Base-by-base conservation (phyloP, 2,888 invertebrate species). In the Drosophila mimica region DNA sequence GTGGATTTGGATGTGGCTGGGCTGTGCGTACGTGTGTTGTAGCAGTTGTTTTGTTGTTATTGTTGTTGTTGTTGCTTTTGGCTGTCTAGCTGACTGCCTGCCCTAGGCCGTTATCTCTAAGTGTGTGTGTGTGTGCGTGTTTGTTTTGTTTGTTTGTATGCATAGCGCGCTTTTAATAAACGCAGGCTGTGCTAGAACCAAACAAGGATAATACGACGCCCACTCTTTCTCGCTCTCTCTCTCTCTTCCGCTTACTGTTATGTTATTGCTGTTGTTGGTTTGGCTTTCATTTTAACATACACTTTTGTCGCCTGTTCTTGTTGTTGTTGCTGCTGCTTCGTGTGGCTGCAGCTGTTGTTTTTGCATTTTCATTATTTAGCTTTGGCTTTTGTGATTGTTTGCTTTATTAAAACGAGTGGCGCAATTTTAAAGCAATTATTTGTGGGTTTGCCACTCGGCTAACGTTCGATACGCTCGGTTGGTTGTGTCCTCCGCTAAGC, bases 351-450 rank as follows among this genome's bases (percentile, higher is more conserved):
- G 73, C 58, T 68, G 62, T 63, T 70, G 61, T 62, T 76, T 70
- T 76, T 62, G 56, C 49, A 60, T 72, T 76, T 72, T 48, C 62
- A 59, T 66, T 64, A 59, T 63, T 59, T 52, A 30, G 34, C 34
- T 57, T 53, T 31, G 52, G 58, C 40, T 67, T 74, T 78, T 74
- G 81, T 78, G 57, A 74, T 72, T 63, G 46, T 25, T 25, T 46
- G 79, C 68, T 81, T 89, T 88, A 83, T 91, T 91, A 87, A 91
- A 88, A 86, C 83, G 90, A 91, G 89, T 91, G 88, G 89, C 70
- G 91, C 89, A 83, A 88, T 91, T 91, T 91, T 88, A 81, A 88
- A 90, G 84, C 86, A 91, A 91, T 91, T 90, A 91, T 83, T 69
- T 76, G 69, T 65, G 67, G 77, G 78, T 71, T 69, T 48, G 59